Base-by-base conservation (phyloP, 2,797 vertebrate genomes). In the Pterois miles region DNA sequence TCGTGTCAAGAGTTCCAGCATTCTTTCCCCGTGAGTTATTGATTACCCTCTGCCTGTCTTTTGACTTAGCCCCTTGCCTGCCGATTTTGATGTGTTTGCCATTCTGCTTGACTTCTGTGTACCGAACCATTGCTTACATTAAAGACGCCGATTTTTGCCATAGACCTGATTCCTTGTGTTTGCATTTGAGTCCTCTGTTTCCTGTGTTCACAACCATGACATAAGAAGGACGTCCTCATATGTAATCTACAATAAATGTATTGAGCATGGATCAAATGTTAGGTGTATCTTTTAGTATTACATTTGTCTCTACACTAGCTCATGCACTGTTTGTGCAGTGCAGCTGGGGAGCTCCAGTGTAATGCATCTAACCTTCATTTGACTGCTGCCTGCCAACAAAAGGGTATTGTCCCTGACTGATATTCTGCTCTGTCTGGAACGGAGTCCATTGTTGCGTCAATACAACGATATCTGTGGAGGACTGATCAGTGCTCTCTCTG, bases 361-460 rank as follows among this genome's bases (percentile, higher is more conserved):
- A 73, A 56, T 81, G 64, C 38, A 60, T 70, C 48, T 66, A 74
- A 85, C 78, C 77, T 86, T 89, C 76, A 83, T 81, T 76, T 85
- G 72, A 78, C 74, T 71, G 72, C 46, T 67, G 78, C 52, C 60
- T 82, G 78, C 81, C 75, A 85, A 80, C 81, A 70, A 89, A 80
- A 81, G 62, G 53, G 48, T 78, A 71, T 71, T 83, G 76, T 82
- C 80, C 70, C 65, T 79, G 74, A 78, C 74, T 77, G 78, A 81
- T 79, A 77, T 66, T 83, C 50, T 70, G 64, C 2, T 11, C 23
- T 57, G 69, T 78, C 59, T 73, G 73, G 69, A 80, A 56, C 59
- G 3, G 75, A 78, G 74, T 82, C 34, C 58, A 84, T 78, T 81
- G 80, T 80, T 80, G 58, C 57, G 8, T 75, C 83, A 82, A 64